These are phyloP conservation scores for Megalops atlanticus DNA, from an alignment of 2,113 vertebrate genomes.

Conservation along the genomic window DNA sequence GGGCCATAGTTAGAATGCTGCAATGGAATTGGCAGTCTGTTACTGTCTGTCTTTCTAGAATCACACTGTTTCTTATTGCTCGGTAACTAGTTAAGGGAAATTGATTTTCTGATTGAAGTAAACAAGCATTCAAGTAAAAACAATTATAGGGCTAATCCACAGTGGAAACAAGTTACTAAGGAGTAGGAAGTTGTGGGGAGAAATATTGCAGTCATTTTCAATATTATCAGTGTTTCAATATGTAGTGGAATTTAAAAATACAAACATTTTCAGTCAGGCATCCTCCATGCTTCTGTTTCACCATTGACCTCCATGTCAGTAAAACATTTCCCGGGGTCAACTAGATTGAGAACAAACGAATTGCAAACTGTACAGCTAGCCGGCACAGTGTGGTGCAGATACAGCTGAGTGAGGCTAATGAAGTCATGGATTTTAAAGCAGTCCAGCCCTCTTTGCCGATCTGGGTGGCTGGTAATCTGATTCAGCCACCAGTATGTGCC, in stretches of 20 bases:
- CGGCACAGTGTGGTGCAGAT: background rate
- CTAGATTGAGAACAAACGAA: no score
- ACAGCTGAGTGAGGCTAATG: background rate
- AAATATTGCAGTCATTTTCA: background rate
- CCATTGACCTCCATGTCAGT: no score
- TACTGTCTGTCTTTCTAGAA: background rate
- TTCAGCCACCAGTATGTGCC: conserved; percentile 4
- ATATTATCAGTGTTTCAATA: background rate
- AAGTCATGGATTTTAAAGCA: background rate
- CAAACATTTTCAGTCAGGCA: background rate
- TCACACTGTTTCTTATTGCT: no score
- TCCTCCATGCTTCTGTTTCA: background rate
- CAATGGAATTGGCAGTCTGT: background rate
- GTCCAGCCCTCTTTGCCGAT: background rate
- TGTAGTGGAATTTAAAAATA: background rate
- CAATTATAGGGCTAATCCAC: background rate
- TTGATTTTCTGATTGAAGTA: background rate
- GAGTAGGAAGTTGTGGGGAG: background rate
- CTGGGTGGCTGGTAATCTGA: background rate
- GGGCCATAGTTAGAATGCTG: background rate
- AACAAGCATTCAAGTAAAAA: background rate
- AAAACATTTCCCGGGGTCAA: no score
- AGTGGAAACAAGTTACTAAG: background rate
- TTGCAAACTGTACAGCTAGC: background rate
- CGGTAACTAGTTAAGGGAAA: no score